phyloP scores from a whole-genome alignment of 2,797 vertebrate species.

The Phoxinus dragarum region DNA sequence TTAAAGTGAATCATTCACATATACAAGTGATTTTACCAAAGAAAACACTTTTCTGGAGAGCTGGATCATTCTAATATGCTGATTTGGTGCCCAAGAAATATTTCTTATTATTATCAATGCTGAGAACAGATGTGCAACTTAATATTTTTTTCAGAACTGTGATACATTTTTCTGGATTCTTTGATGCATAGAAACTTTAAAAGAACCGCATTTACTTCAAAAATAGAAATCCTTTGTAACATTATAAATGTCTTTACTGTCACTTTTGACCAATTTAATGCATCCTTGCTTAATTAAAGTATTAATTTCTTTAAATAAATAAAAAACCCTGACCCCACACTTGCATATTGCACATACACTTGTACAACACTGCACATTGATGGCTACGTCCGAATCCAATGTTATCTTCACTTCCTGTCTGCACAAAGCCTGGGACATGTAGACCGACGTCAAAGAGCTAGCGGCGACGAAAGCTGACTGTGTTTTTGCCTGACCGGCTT shows the following conservation, averaged over 20 bases:
- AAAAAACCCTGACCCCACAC: background rate
- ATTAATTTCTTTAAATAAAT: background rate
- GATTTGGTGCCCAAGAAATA: background rate
- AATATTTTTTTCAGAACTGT: background rate
- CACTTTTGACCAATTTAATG: background rate
- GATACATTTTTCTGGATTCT: background rate
- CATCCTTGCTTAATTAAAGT: background rate
- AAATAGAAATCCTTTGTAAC: background rate
- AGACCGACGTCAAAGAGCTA: background rate
- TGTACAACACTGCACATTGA: background rate
- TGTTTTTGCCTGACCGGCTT: background rate
- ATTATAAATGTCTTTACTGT: background rate
- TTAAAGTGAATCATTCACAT: constrained; percentile 3
- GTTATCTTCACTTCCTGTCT: background rate
- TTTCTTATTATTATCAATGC: background rate
- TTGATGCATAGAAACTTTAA: background rate
- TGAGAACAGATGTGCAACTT: background rate
- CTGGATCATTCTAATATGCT: background rate
- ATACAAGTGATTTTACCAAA: background rate
- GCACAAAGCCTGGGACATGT: background rate
- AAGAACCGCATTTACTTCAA: background rate
- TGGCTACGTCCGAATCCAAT: background rate
- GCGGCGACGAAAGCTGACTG: background rate
- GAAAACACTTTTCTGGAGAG: background rate
- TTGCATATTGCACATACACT: no score